Evolutionary conservation across 2,797 vertebrate species (phyloP).

Genomic region (Thaleichthys pacificus): DNA sequence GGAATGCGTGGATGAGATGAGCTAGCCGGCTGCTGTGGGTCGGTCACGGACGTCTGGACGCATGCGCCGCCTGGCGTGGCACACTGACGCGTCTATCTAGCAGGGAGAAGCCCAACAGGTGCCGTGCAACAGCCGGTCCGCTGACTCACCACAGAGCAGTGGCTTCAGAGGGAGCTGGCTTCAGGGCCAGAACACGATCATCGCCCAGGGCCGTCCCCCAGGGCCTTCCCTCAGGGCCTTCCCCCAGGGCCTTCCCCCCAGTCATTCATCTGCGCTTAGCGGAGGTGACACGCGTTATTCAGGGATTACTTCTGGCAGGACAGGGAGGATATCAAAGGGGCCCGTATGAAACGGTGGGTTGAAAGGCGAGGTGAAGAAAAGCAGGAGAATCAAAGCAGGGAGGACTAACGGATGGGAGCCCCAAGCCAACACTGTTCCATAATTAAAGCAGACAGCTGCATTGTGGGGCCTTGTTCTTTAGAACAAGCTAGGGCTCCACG

Average conservation of each 20-base stretch:
- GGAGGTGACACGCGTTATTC: constrained; percentile 64
- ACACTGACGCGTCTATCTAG: no score
- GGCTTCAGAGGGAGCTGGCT: constrained; percentile 52
- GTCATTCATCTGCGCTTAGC: constrained; percentile 58
- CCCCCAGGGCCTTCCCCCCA: constrained; percentile 18
- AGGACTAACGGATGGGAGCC: constrained; percentile 39
- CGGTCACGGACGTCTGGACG: no score
- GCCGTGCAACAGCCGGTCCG: constrained; percentile 45
- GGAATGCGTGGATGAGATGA: no score
- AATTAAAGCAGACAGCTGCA: constrained; percentile 68
- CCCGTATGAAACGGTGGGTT: constrained; percentile 24
- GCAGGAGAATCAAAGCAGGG: constrained; percentile 50
- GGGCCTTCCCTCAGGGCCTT: constrained; percentile 45
- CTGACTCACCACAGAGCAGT: constrained; percentile 3
- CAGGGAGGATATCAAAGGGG: constrained; percentile 53
- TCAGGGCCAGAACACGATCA: constrained; percentile 61
- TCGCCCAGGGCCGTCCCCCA: constrained; percentile 51
- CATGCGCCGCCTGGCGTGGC: no score
- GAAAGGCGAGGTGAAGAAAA: constrained; percentile 28
- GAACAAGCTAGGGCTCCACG: constrained; percentile 49
- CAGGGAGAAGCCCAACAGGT: constrained; percentile 49
- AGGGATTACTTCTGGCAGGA: constrained; percentile 57
- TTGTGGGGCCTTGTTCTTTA: constrained; percentile 63
- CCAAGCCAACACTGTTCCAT: constrained; percentile 53
- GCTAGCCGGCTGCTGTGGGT: no score